phyloP scores from a whole-genome alignment of 2,888 invertebrate species.

The Lasioglossum leucozonium region DNA sequence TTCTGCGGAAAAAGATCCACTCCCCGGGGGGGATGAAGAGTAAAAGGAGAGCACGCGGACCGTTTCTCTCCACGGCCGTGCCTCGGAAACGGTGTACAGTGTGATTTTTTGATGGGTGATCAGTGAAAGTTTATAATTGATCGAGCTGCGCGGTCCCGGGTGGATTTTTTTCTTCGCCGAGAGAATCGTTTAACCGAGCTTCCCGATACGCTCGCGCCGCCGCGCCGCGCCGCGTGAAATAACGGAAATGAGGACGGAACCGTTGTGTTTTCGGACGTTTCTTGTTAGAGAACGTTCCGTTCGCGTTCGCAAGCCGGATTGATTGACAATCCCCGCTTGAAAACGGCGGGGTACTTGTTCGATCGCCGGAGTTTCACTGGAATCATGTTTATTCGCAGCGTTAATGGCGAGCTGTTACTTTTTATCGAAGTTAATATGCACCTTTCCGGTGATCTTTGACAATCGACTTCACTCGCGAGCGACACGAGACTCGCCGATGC shows the following conservation, averaged over 20 bases:
- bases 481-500: background rate
- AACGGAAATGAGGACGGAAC: conserved; percentile 18
- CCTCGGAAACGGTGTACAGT: conserved; percentile 10
- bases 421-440: conserved; percentile 2
- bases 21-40: conserved; percentile 16
- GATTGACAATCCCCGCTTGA: conserved; percentile 3
- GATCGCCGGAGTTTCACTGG: conserved; percentile 2
- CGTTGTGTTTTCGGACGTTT: conserved; percentile 17
- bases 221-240: conserved; percentile 8
- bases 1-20: conserved; percentile 15
- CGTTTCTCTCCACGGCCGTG: conserved; percentile 7
- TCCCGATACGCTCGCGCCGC: background rate
- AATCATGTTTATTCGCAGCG: conserved; percentile 3
- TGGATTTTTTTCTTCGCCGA: background rate
- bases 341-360: background rate
- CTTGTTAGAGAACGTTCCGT: background rate
- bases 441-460: background rate
- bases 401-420: background rate
- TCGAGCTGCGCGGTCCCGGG: background rate
- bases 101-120: conserved; percentile 13
- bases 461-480: background rate
- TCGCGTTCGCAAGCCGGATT: background rate
- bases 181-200: background rate
- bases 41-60: conserved; percentile 13
- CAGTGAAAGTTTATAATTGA: conserved; percentile 46